Base-by-base conservation (phyloP, 2,113 vertebrate species). In the Poecile atricapillus region DNA sequence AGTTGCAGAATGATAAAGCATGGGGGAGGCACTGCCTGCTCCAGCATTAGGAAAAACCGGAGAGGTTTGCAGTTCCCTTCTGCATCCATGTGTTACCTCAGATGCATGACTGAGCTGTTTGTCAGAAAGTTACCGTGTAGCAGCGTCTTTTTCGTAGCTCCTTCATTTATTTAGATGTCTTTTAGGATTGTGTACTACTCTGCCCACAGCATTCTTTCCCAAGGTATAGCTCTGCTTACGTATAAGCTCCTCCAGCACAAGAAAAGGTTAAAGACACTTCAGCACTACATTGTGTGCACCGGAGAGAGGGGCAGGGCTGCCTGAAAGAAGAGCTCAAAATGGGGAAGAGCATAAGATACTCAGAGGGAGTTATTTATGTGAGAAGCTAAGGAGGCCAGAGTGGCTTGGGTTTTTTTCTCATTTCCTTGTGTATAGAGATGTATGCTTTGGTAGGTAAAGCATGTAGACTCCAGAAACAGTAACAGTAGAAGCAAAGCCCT, bases 1-100 rank as follows among this genome's bases (percentile, higher is more conserved):
- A 47, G n/a, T 5, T 0, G 0, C 53, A 80, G 77, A 33, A 35
- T 9, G 47, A 31, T 21, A 37, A 41, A 75, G 33, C 0, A 0
- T 27, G 27, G 21, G 60, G 68, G n/a, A 55, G 13, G 62, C 2
- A 3, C 63, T 28, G 39, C 3, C 4, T 2, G 12, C 50, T 58
- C 30, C 7, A 8, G 50, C 1, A 0, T 30, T 58, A 31, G 73
- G 60, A 55, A 75, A 74, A 83, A 44, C 43, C 56, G 47, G 43
- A 17, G 7, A 46, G 39, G 39, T 74, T 39, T 93, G 77, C 89
- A 63, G 27, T 55, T 87, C 35, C 52, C n/a, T 87, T 77, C 69
- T 78, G 43, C 60, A 41, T 41, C 68, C 47, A 1, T 22, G 5
- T 31, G 11, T 77, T 74, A 35, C 73, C 73, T 80, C n/a, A 46